Conservation (phyloP, 1,140 invertebrate genomes). For the Lysiphlebus fabarum region DNA sequence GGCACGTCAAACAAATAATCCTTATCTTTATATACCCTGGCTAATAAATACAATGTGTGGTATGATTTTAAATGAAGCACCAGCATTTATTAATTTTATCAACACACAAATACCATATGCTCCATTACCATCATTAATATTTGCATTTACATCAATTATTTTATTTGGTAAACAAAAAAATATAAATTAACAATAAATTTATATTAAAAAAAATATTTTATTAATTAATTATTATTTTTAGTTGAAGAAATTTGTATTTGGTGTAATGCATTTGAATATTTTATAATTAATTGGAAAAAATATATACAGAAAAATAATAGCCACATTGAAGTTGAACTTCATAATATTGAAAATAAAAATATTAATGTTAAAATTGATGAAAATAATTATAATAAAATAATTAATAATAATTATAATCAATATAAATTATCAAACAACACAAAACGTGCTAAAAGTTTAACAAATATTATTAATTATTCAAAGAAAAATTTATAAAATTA, state of each 20-base stretch:
- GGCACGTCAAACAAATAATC: slow-evolving; percentile 31
- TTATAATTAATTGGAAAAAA: slow-evolving; percentile 31
- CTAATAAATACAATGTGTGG: slow-evolving; percentile 36
- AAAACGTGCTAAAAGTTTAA: slow-evolving; percentile 13
- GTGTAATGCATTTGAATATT: slow-evolving; percentile 34
- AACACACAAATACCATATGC: slow-evolving; percentile 29
- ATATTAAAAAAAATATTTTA: no score
- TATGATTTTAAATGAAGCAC: slow-evolving; percentile 34
- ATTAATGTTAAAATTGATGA: slow-evolving; percentile 4
- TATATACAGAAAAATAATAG: slow-evolving; percentile 24
- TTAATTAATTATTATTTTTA: no score
- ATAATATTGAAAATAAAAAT: slow-evolving; percentile 13
- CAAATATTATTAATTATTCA: background rate
- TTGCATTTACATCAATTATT: slow-evolving; percentile 31
- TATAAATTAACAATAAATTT: slow-evolving; percentile 1
- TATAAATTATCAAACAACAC: background rate
- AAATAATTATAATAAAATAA: no score
- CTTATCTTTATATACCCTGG: slow-evolving; percentile 42
- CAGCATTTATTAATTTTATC: slow-evolving; percentile 29
- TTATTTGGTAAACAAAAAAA: slow-evolving; percentile 39
- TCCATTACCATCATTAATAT: slow-evolving; percentile 27
- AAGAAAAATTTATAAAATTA: slow-evolving; percentile 8
- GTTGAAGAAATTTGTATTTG: slow-evolving; percentile 38
- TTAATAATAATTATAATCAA: background rate
- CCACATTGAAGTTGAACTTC: background rate